phyloP scores from a whole-genome alignment of 2,113 vertebrate genomes.

The Saccopteryx leptura region DNA sequence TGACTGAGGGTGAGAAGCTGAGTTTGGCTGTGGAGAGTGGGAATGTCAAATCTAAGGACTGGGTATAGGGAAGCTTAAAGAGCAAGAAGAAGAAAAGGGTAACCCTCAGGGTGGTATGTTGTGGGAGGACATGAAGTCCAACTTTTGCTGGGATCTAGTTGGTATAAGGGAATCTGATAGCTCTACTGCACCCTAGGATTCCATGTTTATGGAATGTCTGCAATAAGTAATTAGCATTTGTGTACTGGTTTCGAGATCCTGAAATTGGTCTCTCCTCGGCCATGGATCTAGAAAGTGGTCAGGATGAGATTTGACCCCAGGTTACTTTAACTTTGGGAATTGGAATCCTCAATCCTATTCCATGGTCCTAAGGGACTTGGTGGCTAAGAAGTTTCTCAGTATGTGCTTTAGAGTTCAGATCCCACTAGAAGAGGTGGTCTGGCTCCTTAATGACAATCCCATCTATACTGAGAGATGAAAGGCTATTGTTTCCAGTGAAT shows the following conservation, averaged over 20 bases:
- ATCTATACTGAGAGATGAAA: constrained; percentile 66
- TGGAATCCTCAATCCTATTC: not conserved
- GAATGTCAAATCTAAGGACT: not conserved
- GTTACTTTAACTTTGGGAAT: not conserved
- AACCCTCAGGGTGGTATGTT: not conserved
- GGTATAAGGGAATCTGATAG: not conserved
- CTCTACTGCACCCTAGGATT: not conserved
- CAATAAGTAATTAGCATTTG: not conserved
- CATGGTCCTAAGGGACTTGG: not conserved
- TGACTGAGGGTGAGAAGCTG: not conserved
- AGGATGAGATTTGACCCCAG: not conserved
- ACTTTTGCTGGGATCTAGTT: not conserved
- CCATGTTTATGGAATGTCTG: not conserved
- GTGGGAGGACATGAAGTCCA: not conserved
- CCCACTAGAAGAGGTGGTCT: not conserved
- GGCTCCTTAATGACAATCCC: constrained; percentile 55
- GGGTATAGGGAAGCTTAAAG: not conserved
- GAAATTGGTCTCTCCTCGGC: not conserved
- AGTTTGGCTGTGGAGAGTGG: not conserved
- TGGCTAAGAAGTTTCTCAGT: not conserved
- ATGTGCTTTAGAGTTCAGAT: not conserved
- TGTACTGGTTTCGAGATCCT: not conserved
- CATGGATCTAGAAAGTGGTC: not conserved
- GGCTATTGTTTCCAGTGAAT: not conserved
- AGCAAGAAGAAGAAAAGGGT: not conserved